A percentile compares a stretch with the other conserved stretches of the same genome.
These are phyloP conservation scores for Microchrysa polita DNA, from an alignment of 2,888 invertebrate species.

Conservation along the genomic window DNA sequence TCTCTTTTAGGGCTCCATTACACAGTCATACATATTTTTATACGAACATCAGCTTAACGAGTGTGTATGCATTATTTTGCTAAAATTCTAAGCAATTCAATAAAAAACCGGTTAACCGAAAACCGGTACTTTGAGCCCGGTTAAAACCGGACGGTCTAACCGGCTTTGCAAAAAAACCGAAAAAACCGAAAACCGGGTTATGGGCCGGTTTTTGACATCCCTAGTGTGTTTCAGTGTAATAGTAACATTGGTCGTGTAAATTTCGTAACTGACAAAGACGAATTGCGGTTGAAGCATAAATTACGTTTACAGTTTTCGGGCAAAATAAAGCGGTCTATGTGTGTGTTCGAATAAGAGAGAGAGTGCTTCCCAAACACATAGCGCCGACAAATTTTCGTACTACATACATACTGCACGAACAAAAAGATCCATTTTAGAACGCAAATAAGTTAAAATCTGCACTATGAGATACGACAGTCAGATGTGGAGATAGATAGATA, in stretches of 20 bases:
- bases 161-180: too few species aligned
- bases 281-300: constrained; percentile 41
- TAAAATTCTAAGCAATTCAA: too few species aligned
- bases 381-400: neutral
- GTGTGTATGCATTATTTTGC: too few species aligned
- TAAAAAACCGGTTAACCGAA: too few species aligned
- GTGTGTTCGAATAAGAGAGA: neutral
- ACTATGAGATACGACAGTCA: neutral
- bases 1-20: too few species aligned
- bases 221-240: neutral
- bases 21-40: too few species aligned
- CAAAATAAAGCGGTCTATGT: constrained; percentile 21
- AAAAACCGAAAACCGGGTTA: too few species aligned
- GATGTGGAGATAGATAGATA: too few species aligned
- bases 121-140: too few species aligned
- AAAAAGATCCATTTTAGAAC: neutral
- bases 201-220: too few species aligned
- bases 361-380: neutral
- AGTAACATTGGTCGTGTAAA: constrained; percentile 2
- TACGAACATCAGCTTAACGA: too few species aligned
- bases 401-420: neutral
- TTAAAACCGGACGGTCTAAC: too few species aligned
- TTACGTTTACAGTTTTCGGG: constrained; percentile 20
- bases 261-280: constrained; percentile 38
- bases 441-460: constrained; percentile 9